Evolutionary conservation across 2,113 vertebrate genomes (phyloP).

Genomic region (Eleginops maclovinus): DNA sequence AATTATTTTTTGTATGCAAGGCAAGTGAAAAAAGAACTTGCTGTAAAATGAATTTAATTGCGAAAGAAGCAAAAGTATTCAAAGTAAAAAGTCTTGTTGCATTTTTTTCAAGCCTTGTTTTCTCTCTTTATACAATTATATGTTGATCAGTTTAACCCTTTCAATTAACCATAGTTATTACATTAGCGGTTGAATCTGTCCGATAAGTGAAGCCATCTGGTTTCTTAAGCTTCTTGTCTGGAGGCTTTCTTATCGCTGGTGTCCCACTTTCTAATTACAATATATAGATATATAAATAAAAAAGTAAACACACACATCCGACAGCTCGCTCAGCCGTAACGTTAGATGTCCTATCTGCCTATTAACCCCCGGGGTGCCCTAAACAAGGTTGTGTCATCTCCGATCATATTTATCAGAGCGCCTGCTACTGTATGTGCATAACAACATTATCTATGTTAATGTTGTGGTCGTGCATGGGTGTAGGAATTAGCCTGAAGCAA

Average conservation of each 20-base stretch:
- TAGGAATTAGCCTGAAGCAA: slow-evolving; percentile 3
- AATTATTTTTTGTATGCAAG: no score
- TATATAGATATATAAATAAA: neutral
- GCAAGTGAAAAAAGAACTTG: no score
- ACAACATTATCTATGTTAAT: slow-evolving; percentile 13
- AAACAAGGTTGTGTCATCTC: slow-evolving; percentile 51
- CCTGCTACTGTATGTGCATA: slow-evolving; percentile 1
- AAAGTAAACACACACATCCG: slow-evolving; percentile 15
- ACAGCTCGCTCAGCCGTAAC: slow-evolving; percentile 32
- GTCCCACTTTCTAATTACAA: slow-evolving; percentile 31
- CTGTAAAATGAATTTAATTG: no score
- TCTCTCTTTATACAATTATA: neutral
- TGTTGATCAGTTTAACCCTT: slow-evolving; percentile 7
- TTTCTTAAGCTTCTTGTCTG: slow-evolving; percentile 17
- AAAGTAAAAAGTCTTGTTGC: neutral
- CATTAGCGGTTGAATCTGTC: neutral
- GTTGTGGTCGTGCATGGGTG: neutral
- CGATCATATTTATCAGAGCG: slow-evolving; percentile 37
- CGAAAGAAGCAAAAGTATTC: neutral
- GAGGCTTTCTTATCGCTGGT: neutral
- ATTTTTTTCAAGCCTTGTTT: neutral
- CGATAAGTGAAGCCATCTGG: neutral
- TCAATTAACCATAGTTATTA: neutral
- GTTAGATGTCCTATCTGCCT: slow-evolving; percentile 48
- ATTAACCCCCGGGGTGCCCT: slow-evolving; percentile 65